These are phyloP conservation scores for Parascotia fuliginaria DNA, from an alignment of 2,888 invertebrate genomes.

Conservation along the genomic window DNA sequence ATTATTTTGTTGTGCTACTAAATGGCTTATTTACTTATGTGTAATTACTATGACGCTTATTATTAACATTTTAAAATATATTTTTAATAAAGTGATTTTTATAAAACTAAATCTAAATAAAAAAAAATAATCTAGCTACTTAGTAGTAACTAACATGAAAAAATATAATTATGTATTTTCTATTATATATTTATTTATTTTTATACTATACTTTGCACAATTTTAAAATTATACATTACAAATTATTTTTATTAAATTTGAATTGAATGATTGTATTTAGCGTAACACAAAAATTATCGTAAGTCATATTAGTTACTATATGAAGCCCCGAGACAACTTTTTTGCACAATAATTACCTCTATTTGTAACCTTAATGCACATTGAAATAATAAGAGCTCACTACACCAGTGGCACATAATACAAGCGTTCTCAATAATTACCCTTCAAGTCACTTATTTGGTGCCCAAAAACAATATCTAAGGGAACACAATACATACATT, in stretches of 20 bases:
- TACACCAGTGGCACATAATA: neutral
- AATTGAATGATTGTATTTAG: neutral
- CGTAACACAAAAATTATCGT: slow-evolving; percentile 17
- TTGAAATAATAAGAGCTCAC: neutral
- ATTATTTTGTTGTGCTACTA: neutral
- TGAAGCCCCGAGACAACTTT: neutral
- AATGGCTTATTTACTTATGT: neutral
- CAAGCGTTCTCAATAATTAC: too few species aligned
- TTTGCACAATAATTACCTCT: too few species aligned
- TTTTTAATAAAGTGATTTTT: neutral
- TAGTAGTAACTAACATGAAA: neutral
- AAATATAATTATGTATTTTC: neutral
- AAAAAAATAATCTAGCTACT: neutral
- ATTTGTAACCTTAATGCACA: too few species aligned
- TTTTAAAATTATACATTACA: neutral
- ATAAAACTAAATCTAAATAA: too few species aligned
- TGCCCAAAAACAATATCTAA: too few species aligned
- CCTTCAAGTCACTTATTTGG: too few species aligned
- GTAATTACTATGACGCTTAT: too few species aligned
- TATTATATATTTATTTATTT: slow-evolving; percentile 6
- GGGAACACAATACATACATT: too few species aligned
- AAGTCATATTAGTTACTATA: neutral
- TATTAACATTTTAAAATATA: too few species aligned
- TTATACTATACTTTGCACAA: slow-evolving; percentile 6
- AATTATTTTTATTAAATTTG: neutral